phyloP scores from a whole-genome alignment of 2,888 invertebrate species.

The Embidobia sp. region DNA sequence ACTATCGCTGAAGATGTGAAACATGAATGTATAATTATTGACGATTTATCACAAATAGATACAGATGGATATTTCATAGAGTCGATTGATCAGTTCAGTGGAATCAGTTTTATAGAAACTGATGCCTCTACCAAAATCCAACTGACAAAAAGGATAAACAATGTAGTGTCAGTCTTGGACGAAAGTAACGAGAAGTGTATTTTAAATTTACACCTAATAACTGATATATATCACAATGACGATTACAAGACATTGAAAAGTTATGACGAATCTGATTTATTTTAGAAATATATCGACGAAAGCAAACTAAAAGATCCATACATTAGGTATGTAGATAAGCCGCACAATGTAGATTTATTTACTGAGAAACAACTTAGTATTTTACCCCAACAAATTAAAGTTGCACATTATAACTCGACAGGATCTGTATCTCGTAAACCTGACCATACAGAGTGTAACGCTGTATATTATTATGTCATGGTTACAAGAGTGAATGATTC shows the following conservation, averaged over 20 bases:
- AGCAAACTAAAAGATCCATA: neutral
- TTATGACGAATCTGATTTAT: neutral
- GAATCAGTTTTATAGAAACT: no score
- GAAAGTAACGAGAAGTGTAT: neutral
- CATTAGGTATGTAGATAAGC: neutral
- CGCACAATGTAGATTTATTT: neutral
- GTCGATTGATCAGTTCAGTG: no score
- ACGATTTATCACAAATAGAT: no score
- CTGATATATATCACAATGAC: neutral
- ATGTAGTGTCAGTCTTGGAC: no score
- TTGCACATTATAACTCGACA: neutral
- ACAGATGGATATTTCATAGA: no score
- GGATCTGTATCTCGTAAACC: constrained; percentile 2
- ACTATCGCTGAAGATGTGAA: no score
- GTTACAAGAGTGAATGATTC: neutral
- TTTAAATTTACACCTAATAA: neutral
- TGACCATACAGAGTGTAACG: neutral
- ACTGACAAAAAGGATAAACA: no score
- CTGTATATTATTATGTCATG: neutral
- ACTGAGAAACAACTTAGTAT: neutral
- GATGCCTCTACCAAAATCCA: no score
- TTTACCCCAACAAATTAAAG: neutral
- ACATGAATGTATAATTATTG: no score
- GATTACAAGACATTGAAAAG: neutral
- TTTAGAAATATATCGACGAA: neutral